Conservation (phyloP, 2,888 invertebrate species). For the Melanostoma mellinum region DNA sequence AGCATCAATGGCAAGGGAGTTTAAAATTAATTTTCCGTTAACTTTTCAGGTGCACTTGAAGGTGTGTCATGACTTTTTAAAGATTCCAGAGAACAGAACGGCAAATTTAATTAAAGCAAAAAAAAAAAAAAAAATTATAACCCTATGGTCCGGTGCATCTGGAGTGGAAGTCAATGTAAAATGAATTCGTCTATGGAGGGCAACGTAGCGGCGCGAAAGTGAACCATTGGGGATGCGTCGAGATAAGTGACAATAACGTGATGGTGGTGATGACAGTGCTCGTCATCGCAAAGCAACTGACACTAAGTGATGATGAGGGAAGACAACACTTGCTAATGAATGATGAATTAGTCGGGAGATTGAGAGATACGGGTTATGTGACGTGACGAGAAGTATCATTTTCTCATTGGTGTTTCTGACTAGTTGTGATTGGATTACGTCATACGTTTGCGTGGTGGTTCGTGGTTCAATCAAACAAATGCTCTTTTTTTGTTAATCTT, state of each 20-base stretch:
- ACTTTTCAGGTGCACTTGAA: neutral
- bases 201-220: conserved; percentile 1
- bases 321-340: conserved; percentile 14
- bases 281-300: neutral
- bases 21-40: conserved; percentile 15
- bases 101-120: neutral
- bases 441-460: too few species aligned
- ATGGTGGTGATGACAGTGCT: conserved; percentile 14
- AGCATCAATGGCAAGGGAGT: neutral
- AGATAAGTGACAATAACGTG: conserved; percentile 18
- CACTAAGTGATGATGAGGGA: neutral
- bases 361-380: conserved; percentile 18
- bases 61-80: conserved; percentile 5
- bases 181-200: neutral
- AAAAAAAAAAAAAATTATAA: conserved; percentile 8
- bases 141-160: neutral
- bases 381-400: conserved; percentile 9
- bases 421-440: neutral
- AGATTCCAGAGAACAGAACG: neutral
- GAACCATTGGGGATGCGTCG: conserved; percentile 2
- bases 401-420: conserved; percentile 23
- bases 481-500: too few species aligned
- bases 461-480: too few species aligned
- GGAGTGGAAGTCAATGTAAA: neutral
- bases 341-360: conserved; percentile 16